Evolutionary conservation across 37 sponge, comb jelly and placozoan genomes (phyloP).

Genomic region (Cliona cf. orientalis): DNA sequence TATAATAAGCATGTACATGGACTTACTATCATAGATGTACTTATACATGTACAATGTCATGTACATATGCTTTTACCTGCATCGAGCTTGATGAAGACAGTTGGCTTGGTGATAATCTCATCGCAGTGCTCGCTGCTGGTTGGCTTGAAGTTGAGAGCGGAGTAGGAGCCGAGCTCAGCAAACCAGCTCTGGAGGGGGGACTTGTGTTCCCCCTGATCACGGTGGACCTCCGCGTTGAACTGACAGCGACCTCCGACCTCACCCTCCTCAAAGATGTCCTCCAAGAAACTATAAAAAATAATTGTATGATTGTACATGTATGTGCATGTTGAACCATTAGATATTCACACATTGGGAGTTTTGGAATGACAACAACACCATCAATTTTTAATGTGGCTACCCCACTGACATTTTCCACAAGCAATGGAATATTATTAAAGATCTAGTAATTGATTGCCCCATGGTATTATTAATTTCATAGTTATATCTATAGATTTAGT

Average conservation of each 20-base stretch:
- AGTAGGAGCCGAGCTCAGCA: conserved; percentile 73
- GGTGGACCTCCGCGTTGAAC: conserved; percentile 30
- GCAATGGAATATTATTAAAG: no score
- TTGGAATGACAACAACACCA: not conserved
- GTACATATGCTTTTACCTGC: conserved; percentile 50
- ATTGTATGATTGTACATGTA: not conserved
- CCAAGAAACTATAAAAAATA: conserved; percentile 49
- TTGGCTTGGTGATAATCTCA: conserved; percentile 57
- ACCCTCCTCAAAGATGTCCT: conserved; percentile 70
- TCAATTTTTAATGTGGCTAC: not conserved
- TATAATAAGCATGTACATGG: not conserved
- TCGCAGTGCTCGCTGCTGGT: conserved; percentile 66
- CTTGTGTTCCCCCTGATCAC: conserved; percentile 66
- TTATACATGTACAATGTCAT: conserved; percentile 13
- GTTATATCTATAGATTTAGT: no score
- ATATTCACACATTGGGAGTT: no score
- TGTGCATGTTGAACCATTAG: not conserved
- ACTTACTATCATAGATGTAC: conserved; percentile 8
- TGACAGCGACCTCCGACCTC: conserved; percentile 79
- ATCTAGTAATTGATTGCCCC: not conserved
- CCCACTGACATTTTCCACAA: no score
- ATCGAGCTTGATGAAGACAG: conserved; percentile 76
- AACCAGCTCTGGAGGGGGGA: conserved; percentile 89
- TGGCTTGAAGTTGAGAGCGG: conserved; percentile 58
- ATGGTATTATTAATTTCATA: no score